Percentiles rank a stretch among this genome's conserved stretches.
phyloP scores from a whole-genome alignment of 2,797 vertebrate species.

The Acanthornis magna region DNA sequence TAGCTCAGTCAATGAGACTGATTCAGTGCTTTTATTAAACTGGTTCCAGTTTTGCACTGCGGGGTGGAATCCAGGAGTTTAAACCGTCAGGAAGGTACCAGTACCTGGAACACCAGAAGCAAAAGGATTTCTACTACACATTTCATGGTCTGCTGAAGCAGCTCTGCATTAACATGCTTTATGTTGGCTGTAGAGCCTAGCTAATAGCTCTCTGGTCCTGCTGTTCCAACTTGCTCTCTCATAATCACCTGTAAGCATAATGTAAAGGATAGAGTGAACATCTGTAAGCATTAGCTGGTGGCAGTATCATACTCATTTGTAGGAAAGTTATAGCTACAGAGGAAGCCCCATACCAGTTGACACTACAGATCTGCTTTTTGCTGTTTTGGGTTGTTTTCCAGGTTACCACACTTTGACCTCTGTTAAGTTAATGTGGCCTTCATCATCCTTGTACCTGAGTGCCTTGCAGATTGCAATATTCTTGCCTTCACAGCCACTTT shows the following conservation, averaged over 20 bases:
- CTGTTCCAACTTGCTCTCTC: background rate
- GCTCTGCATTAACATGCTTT: background rate
- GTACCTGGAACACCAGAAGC: background rate
- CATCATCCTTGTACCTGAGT: background rate
- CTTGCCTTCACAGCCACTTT: background rate
- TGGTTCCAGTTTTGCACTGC: background rate
- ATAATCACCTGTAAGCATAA: background rate
- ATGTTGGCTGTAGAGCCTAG: background rate
- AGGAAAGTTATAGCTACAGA: background rate
- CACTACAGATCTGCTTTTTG: background rate
- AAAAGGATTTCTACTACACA: background rate
- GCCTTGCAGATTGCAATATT: background rate
- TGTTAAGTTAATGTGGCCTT: background rate
- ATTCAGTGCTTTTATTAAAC: background rate
- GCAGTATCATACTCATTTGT: background rate
- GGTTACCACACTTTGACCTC: background rate
- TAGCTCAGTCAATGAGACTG: background rate
- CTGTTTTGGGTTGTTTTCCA: background rate
- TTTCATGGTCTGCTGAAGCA: background rate
- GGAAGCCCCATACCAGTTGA: background rate
- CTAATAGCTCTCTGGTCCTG: background rate
- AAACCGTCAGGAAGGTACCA: background rate
- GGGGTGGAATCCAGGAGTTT: background rate
- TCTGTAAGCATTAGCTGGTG: background rate
- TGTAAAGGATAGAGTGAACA: fast-evolving